Conservation (phyloP, 2,888 invertebrate genomes). For the Cabera pusaria region DNA sequence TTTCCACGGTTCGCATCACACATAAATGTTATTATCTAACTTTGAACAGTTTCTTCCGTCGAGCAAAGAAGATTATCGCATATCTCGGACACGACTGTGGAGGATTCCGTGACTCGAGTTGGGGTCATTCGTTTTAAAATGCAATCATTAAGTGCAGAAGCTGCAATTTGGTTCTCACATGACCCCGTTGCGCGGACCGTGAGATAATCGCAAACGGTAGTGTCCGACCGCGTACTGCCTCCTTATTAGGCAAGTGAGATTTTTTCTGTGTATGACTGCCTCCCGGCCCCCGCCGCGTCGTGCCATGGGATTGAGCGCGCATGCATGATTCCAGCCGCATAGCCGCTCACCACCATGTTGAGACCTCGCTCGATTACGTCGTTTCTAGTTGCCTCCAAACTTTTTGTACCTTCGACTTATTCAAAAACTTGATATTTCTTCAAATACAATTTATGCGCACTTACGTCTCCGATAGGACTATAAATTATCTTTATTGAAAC, state of each 20-base stretch:
- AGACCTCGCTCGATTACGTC: slow-evolving; percentile 38
- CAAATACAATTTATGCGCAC: slow-evolving; percentile 2
- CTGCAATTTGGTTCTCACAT: slow-evolving; percentile 68
- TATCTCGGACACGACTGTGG: slow-evolving; percentile 50
- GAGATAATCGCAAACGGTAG: slow-evolving; percentile 78
- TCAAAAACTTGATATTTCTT: slow-evolving; percentile 1
- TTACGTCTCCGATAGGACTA: slow-evolving; percentile 1
- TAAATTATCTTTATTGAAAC: slow-evolving; percentile 13
- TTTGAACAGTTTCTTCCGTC: slow-evolving; percentile 41
- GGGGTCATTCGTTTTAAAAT: slow-evolving; percentile 55
- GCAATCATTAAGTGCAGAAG: slow-evolving; percentile 59
- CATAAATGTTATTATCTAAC: slow-evolving; percentile 49
- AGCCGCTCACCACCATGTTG: slow-evolving; percentile 46
- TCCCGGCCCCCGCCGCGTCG: slow-evolving; percentile 41
- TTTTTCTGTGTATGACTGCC: slow-evolving; percentile 57
- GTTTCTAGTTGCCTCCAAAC: slow-evolving; percentile 28
- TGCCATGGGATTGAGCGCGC: slow-evolving; percentile 56
- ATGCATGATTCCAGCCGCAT: slow-evolving; percentile 52
- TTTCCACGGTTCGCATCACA: slow-evolving; percentile 43
- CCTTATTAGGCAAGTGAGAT: slow-evolving; percentile 71
- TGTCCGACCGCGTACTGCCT: slow-evolving; percentile 70
- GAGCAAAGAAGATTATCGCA: slow-evolving; percentile 53
- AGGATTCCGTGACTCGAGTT: slow-evolving; percentile 59
- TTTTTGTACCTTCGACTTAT: slow-evolving; percentile 5
- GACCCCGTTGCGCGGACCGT: slow-evolving; percentile 72